These are phyloP conservation scores for Verasper variegatus DNA, from an alignment of 2,113 vertebrate genomes.

Conservation along the genomic window DNA sequence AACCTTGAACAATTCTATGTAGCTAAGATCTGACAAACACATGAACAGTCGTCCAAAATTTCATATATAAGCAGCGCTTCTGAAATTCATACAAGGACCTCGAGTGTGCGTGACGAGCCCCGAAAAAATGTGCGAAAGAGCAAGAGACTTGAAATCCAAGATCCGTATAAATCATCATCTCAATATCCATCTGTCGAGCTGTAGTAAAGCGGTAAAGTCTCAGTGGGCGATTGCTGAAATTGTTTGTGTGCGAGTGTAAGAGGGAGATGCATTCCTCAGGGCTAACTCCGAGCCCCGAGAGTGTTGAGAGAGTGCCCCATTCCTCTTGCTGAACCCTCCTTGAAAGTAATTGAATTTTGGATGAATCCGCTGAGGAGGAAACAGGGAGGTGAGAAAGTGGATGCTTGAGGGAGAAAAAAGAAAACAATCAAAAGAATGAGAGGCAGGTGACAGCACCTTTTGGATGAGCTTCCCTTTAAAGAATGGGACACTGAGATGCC, in stretches of 20 bases:
- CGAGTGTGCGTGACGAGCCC: background rate
- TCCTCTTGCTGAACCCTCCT: constrained; percentile 60
- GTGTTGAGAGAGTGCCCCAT: constrained; percentile 58
- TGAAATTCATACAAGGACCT: constrained; percentile 1
- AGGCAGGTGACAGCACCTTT: constrained; percentile 66
- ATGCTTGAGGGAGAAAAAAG: constrained; percentile 29
- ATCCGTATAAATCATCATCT: constrained; percentile 47
- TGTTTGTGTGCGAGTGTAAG: constrained; percentile 47
- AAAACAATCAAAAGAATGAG: constrained; percentile 59
- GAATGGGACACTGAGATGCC: constrained; percentile 45
- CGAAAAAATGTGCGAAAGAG: constrained; percentile 6
- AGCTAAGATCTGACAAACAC: constrained; percentile 11
- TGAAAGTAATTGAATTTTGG: constrained; percentile 77
- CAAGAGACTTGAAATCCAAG: constrained; percentile 15
- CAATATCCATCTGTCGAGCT: constrained; percentile 49
- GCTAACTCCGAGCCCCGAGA: constrained; percentile 35
- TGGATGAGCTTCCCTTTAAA: constrained; percentile 57
- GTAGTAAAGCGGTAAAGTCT: constrained; percentile 26
- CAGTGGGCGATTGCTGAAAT: constrained; percentile 29
- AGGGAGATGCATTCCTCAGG: constrained; percentile 49
- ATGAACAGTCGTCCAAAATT: constrained; percentile 2
- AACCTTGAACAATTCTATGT: background rate
- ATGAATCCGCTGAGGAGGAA: constrained; percentile 65
- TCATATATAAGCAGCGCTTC: constrained; percentile 18
- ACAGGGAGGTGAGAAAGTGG: constrained; percentile 35